Base-by-base conservation (phyloP, 2,797 vertebrate species). In the Agapornis canus region DNA sequence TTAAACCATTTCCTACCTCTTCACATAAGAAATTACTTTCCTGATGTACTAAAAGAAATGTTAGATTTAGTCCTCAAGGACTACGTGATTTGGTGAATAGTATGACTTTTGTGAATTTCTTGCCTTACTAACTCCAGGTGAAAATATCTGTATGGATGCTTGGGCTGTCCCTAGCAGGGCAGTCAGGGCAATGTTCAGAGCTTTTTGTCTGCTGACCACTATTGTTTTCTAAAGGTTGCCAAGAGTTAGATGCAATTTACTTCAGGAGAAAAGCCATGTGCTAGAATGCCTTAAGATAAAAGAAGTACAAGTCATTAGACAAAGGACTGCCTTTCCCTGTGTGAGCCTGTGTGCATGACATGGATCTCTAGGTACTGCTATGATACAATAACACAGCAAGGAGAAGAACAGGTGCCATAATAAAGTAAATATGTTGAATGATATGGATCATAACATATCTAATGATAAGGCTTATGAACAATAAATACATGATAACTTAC, bases 401-500 rank as follows among this genome's bases (percentile, higher is more conserved):
- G 14, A 83, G 27, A 61, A 61, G 32, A 83, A 39, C 2, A 63
- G 10, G 32, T 1, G 0, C 11, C 75, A 20, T 29, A 64, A 45
- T 29, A 22, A 94, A 75, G 15, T 16, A 86, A 73, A 70, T 39
- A n/a, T 2, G 2, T 26, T 64, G 31, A 87, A 68, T 35, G 5
- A 8, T 31, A 63, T 35, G 22, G 56, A 25, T 57, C 32, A 49
- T 47, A 72, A 32, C 2, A 12, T 49, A 63, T 20, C 2, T 29
- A 52, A 47, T 16, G 2, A 22, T 15, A 86, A 42, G 2, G 4
- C 8, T 63, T 63, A 10, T 39, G 29, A 56, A 26, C 7, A 49
- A 31, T 37, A 76, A 72, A 52, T 51, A 31, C 9, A 4, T 13
- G 31, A 32, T 39, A 88, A 81, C 95, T 95, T 93, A 97, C 97